A percentile compares a stretch with the other conserved stretches of the same genome.
These are phyloP conservation scores for Diloba caeruleocephala DNA, from an alignment of 2,888 invertebrate species.

Conservation along the genomic window DNA sequence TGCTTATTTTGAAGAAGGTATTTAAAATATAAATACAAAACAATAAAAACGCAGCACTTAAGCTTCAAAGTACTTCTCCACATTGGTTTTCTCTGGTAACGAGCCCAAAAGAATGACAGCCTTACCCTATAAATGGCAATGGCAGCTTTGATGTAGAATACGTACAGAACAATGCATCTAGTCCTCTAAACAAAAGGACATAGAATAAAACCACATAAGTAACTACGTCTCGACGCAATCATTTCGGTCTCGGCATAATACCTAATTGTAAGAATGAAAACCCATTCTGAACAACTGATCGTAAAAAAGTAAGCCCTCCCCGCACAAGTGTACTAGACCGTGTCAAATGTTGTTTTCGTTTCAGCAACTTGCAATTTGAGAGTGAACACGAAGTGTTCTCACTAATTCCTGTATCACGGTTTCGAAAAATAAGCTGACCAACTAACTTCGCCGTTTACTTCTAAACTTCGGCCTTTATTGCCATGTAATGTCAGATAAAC, in stretches of 20 bases:
- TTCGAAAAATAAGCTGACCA: conserved; percentile 63
- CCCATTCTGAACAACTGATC: conserved; percentile 53
- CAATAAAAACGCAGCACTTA: too few relatives aligned
- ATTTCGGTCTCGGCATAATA: conserved; percentile 41
- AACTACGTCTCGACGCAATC: conserved; percentile 34
- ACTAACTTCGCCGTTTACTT: conserved; percentile 55
- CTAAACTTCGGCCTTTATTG: conserved; percentile 74
- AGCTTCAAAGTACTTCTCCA: too few relatives aligned
- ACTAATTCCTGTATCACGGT: conserved; percentile 56
- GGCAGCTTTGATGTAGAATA: too few relatives aligned
- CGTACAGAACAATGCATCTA: background rate
- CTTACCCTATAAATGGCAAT: too few relatives aligned
- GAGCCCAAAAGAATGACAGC: too few relatives aligned
- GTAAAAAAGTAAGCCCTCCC: conserved; percentile 52
- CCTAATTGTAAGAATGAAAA: conserved; percentile 49
- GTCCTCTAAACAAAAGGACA: conserved; percentile 16
- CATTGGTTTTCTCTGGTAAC: too few relatives aligned
- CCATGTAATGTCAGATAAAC: conserved; percentile 67
- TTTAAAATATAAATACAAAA: too few relatives aligned
- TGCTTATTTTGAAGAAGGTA: too few relatives aligned
- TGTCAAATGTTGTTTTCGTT: conserved; percentile 70
- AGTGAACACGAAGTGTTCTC: conserved; percentile 29
- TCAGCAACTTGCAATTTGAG: conserved; percentile 42
- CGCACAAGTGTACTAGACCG: conserved; percentile 65
- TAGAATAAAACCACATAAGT: conserved; percentile 27